These are phyloP conservation scores for Callocephalon fimbriatum DNA, from an alignment of 2,113 vertebrate genomes.

Conservation along the genomic window DNA sequence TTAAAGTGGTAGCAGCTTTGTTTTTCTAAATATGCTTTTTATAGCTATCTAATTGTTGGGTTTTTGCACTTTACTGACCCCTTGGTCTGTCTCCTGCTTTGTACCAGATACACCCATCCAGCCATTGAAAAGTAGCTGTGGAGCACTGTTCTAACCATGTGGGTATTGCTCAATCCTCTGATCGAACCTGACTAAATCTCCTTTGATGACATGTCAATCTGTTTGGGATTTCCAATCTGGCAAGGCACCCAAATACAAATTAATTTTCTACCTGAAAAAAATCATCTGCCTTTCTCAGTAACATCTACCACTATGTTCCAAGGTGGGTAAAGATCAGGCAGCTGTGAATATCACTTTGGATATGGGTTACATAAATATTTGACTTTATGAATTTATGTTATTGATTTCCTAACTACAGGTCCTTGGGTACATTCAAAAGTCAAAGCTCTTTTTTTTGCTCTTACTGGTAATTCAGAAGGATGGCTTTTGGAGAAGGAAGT, in stretches of 20 bases:
- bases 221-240: slow-evolving; percentile 26
- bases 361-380: not conserved
- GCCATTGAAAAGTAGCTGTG: not conserved
- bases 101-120: not conserved
- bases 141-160: not conserved
- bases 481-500: not conserved
- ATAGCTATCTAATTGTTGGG: not conserved
- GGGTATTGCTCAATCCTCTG: slow-evolving; percentile 10
- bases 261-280: slow-evolving; percentile 6
- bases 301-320: not conserved
- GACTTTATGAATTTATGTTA: not conserved
- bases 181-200: not conserved
- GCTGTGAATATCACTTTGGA: not conserved
- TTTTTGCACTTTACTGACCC: not conserved
- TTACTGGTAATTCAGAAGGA: not conserved
- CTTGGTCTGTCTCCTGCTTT: not conserved
- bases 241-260: not conserved
- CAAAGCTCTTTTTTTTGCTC: not conserved
- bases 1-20: not conserved
- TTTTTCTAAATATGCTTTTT: not conserved
- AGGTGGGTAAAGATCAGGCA: not conserved
- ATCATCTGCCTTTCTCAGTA: not conserved
- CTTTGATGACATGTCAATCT: not conserved
- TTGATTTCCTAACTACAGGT: not conserved
- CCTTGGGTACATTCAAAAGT: not conserved